Evolutionary conservation across 2,113 vertebrate genomes (phyloP).

Genomic region (Axis porcinus): DNA sequence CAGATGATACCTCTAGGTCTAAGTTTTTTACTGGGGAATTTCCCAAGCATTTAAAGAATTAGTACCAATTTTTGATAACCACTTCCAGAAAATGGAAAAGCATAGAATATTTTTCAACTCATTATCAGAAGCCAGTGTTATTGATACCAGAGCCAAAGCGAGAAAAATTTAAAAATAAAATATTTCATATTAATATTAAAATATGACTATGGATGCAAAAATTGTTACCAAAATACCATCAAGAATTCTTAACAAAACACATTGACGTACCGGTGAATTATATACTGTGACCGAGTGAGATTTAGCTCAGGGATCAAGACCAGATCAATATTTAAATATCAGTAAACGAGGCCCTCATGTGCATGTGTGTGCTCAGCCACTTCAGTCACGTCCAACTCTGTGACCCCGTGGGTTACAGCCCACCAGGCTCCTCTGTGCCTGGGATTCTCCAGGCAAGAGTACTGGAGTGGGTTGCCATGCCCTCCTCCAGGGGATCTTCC

Average conservation of each 20-base stretch:
- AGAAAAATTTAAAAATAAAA: neutral
- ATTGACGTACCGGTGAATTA: rapidly evolving
- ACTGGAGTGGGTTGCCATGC: neutral
- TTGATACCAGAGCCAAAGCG: neutral
- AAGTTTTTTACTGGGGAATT: neutral
- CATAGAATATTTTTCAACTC: neutral
- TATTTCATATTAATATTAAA: neutral
- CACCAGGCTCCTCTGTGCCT: neutral
- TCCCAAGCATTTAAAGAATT: neutral
- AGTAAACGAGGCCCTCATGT: rapidly evolving
- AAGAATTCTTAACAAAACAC: neutral
- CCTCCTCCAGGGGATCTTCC: neutral
- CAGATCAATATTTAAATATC: neutral
- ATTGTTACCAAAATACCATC: neutral
- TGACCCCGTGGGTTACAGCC: neutral
- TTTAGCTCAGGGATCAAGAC: neutral
- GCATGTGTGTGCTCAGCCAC: neutral
- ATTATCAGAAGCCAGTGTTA: neutral
- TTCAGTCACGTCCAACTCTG: neutral
- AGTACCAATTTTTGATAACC: neutral
- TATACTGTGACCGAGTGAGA: rapidly evolving
- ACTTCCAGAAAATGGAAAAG: neutral
- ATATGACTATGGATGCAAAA: neutral
- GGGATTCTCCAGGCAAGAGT: neutral
- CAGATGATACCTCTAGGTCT: too few species aligned